Evolutionary conservation across 1,140 invertebrate species (phyloP).

Genomic region (Drosophila paulistorum): DNA sequence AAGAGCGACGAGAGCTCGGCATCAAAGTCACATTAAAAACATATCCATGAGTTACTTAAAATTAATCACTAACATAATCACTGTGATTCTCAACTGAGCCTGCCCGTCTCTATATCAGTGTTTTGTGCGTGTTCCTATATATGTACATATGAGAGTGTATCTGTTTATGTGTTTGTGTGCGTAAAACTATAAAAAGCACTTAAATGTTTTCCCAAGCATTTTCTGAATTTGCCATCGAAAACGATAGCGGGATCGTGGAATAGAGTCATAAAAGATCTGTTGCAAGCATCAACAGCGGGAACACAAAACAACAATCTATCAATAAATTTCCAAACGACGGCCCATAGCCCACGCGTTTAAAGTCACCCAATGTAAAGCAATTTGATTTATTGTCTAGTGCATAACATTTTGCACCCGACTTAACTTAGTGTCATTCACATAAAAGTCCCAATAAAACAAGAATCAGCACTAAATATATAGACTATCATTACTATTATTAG

Average conservation of each 20-base stretch:
- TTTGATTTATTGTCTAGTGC: constrained; percentile 58
- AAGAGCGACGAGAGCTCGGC: constrained; percentile 54
- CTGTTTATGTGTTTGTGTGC: constrained; percentile 28
- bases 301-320: constrained; percentile 1
- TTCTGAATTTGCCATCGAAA: constrained; percentile 36
- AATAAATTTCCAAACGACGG: background rate
- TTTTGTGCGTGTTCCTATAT: constrained; percentile 33
- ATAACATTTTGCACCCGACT: constrained; percentile 49
- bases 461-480: background rate
- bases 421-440: constrained; percentile 17
- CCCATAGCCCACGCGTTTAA: constrained; percentile 44
- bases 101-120: constrained; percentile 31
- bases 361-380: constrained; percentile 40
- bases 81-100: constrained; percentile 79
- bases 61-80: constrained; percentile 82
- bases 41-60: constrained; percentile 81
- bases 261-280: background rate
- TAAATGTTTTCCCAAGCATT: constrained; percentile 41
- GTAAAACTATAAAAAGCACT: constrained; percentile 54
- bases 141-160: background rate
- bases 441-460: background rate
- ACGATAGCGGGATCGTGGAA: constrained; percentile 1
- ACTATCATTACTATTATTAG: background rate
- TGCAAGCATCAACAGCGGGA: constrained; percentile 10
- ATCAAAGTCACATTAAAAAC: constrained; percentile 75